These are phyloP conservation scores for Podarcis muralis DNA, from an alignment of 2,113 vertebrate species.

Conservation along the genomic window DNA sequence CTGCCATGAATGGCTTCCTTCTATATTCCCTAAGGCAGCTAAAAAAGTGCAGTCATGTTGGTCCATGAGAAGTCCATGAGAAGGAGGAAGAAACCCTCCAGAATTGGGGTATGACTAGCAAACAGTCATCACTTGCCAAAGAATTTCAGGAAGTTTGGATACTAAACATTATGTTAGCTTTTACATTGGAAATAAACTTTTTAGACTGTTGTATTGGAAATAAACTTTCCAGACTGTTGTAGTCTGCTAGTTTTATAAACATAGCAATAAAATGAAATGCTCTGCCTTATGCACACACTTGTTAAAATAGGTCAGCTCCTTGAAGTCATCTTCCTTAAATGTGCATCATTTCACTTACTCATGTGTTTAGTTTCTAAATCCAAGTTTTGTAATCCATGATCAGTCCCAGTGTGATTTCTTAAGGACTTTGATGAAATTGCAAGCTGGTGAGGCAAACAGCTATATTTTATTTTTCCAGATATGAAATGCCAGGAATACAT, in stretches of 20 bases:
- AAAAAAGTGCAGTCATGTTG: too few relatives aligned
- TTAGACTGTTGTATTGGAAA: conserved; percentile 20
- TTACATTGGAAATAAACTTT: conserved; percentile 7
- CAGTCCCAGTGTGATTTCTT: not conserved
- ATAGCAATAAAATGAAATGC: not conserved
- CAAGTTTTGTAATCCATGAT: not conserved
- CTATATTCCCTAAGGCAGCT: too few relatives aligned
- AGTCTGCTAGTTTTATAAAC: not conserved
- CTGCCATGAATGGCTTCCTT: too few relatives aligned
- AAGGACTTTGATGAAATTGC: not conserved
- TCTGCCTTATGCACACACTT: not conserved
- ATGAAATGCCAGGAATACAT: conserved; percentile 83
- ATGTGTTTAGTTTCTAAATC: not conserved
- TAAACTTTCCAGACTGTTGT: not conserved
- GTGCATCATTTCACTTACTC: not conserved
- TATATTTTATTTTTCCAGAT: conserved; percentile 72
- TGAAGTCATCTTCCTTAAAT: not conserved
- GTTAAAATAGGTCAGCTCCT: not conserved
- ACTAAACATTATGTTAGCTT: not conserved
- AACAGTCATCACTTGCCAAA: conserved; percentile 11
- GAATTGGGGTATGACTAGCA: conserved; percentile 44
- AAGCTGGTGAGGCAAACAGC: not conserved
- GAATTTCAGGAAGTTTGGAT: not conserved
- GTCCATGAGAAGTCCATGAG: too few relatives aligned
- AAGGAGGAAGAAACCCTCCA: too few relatives aligned